phyloP scores from a whole-genome alignment of 1,140 invertebrate genomes.

The Musca domestica region DNA sequence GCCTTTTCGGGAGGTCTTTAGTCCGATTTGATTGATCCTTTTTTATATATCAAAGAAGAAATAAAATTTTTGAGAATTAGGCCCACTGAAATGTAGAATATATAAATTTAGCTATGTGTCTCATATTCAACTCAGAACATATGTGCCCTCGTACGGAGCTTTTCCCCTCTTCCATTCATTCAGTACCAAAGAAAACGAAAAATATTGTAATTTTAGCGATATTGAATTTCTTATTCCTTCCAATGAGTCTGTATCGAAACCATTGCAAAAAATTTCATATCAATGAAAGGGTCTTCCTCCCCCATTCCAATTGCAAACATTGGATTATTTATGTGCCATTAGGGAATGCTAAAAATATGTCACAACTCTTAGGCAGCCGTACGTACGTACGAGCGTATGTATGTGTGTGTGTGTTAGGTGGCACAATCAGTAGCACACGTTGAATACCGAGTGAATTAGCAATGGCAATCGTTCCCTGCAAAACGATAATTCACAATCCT shows the following conservation, averaged over 20 bases:
- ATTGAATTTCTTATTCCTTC: constrained; percentile 5
- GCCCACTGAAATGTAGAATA: too few relatives aligned
- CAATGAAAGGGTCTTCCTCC: not conserved
- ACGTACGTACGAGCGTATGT: not conserved
- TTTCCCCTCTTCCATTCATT: not conserved
- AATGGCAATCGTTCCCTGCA: not conserved
- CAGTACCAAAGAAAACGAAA: not conserved
- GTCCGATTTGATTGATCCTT: too few relatives aligned
- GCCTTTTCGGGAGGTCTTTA: too few relatives aligned
- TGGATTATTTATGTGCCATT: constrained; percentile 20
- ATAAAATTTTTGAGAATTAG: not conserved
- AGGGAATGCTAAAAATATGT: constrained; percentile 23
- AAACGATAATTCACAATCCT: constrained; percentile 14
- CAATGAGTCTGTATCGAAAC: not conserved
- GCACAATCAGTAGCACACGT: not conserved
- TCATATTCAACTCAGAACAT: not conserved
- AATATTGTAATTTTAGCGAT: not conserved
- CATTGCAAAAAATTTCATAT: too few relatives aligned
- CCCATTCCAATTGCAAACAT: not conserved
- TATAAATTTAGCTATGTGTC: not conserved
- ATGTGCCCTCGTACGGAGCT: too few relatives aligned
- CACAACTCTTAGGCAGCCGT: constrained; percentile 7
- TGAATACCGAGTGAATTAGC: constrained; percentile 1
- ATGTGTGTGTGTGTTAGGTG: too few relatives aligned
- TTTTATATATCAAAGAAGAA: too few relatives aligned